Evolutionary conservation across 2,888 invertebrate genomes (phyloP), one percentile per base, ranked within the genome.

Genomic region (Acanthosepion pharaonis): DNA sequence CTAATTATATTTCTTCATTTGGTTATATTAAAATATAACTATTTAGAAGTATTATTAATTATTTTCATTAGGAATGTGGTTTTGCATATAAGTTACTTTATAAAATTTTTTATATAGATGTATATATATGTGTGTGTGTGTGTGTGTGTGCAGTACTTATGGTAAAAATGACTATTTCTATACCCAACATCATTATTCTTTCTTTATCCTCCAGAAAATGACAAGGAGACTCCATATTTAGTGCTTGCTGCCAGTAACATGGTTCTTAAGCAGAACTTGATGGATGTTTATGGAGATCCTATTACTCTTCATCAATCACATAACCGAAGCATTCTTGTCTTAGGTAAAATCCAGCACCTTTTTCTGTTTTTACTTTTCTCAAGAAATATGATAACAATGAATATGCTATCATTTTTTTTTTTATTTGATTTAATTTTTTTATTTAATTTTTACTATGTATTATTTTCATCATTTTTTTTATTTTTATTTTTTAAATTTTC

Each of bases 241-340:
- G 95, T 97, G 33, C 95, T 97, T n/a, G 97, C 96, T 9, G 96
- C 96, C 51, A 96, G 96, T 91, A 96, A 96, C 94, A 95, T 95
- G 94, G 96, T 97, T 64, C 95, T 96, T 53, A 96, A 96, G 94
- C 96, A 96, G 95, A 96, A 96, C 94, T 95, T 97, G 42, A 95
- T 96, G 25, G 96, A 96, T 94, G 92, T 96, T n/a, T 94, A 95
- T 91, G 94, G 94, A 64, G 49, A 95, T 20, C 94, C 95, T 28
- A 95, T 95, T 48, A 95, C 94, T n/a, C 53, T 96, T 5, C 94
- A 95, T 51, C 93, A 94, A 49, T 94, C 94, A 4, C 95, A 95
- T 20, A 94, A 95, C 92, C 95, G 95, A 92, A 95, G 95, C 91
- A 95, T 96, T 49, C 94, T 95, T 9, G 94, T 96, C 20, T 95